Evolutionary conservation across 1,140 invertebrate genomes (phyloP), one percentile per base, ranked within the genome.

Genomic region (Acromyrmex echinatior): DNA sequence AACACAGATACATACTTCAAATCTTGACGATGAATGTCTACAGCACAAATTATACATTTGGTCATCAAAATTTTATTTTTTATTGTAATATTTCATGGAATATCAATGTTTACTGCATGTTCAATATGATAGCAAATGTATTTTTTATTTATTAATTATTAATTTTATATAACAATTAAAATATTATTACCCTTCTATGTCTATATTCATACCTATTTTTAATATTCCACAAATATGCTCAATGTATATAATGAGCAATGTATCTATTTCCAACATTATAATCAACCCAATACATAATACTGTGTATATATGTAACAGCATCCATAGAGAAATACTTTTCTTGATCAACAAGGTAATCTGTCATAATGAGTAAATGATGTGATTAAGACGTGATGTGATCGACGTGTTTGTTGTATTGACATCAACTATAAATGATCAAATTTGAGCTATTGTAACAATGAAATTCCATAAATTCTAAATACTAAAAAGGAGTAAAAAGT

Each of bases 1-100:
- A 16, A 9, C 16, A 7, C 5, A 31, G 0, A 65, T 70, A 51
- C 66, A 25, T 49, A 70, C 66, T 25, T 70, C n/a, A 70, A 9
- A 25, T 12, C 66, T 51, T 49, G 66, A 10, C 10, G 66, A 16
- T 70, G 66, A 49, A 80, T 80, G 4, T 80, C 14, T 1, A 70
- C 49, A 4, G 78, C 78, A 25, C 4, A 70, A 70, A 56, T 39
- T 68, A 70, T 21, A 0, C 25, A 12, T 2, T 51, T 5, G 1
- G 1, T 49, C 39, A 65, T 70, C 12, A 45, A 35, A 45, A 14
- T 18, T 0, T 16, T 18, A 18, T 56, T 56, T 51, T 21, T 25
- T 0, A n/a, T 3, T 5, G 0, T 76, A 39, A 81, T 58, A 2
- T 62, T 31, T 31, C 25, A 1, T 28, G 28, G 28, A 28, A 28